phyloP scores from a whole-genome alignment of 92 coral and sea anemone genomes.

The Phymanthus crucifer region DNA sequence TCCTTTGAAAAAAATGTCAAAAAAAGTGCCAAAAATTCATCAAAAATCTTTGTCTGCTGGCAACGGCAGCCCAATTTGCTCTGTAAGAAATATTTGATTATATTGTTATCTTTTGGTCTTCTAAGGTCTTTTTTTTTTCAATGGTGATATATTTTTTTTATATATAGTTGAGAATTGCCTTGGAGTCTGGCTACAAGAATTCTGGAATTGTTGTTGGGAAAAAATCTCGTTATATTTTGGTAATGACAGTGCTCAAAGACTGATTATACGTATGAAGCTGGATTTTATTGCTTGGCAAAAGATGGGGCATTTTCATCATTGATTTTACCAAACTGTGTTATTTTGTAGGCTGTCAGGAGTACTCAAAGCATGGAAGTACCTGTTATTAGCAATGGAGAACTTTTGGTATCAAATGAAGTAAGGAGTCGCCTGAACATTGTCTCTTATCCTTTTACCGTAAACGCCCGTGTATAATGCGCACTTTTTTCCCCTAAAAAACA shows the following conservation, averaged over 20 bases:
- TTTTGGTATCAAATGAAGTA: conserved; percentile 62
- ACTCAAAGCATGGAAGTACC: conserved; percentile 78
- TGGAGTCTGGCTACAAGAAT: conserved; percentile 72
- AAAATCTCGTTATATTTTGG: conserved; percentile 70
- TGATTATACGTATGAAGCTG: neutral
- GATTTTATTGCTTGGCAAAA: neutral
- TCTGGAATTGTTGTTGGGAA: conserved; percentile 78
- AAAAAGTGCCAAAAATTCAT: no score
- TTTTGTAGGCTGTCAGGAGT: conserved; percentile 64
- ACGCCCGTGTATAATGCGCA: no score
- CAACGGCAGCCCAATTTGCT: no score
- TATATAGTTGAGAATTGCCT: conserved; percentile 66
- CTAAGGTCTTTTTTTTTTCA: no score
- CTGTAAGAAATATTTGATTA: no score
- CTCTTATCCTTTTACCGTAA: no score
- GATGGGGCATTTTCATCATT: neutral
- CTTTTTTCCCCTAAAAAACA: no score
- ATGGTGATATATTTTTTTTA: neutral
- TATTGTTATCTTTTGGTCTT: no score
- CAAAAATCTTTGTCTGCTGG: no score
- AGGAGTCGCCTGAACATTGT: neutral
- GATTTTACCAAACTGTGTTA: neutral
- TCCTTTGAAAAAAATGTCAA: no score
- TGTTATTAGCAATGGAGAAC: conserved; percentile 57
- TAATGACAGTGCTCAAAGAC: conserved; percentile 11